Conservation (phyloP, 2,113 vertebrate genomes). For the Cariama cristata region DNA sequence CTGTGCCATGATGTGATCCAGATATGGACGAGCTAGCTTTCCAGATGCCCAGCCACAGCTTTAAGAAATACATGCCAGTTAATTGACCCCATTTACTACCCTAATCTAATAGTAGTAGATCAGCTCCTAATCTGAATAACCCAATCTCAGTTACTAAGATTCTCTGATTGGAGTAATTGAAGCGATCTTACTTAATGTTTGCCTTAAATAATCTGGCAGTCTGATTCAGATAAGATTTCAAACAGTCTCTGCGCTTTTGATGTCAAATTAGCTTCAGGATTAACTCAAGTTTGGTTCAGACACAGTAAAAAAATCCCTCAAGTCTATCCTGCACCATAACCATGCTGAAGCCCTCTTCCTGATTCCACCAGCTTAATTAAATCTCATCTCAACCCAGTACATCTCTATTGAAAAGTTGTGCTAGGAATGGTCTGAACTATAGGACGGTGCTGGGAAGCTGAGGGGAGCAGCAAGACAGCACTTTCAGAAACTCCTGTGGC, state of each 20-base stretch:
- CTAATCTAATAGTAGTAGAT: not conserved
- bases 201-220: slow-evolving; percentile 38
- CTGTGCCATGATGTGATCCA: not conserved
- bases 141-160: not conserved
- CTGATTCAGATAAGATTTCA: slow-evolving; percentile 66
- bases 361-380: not conserved
- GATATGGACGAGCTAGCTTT: not conserved
- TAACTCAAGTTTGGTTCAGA: not conserved
- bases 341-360: not conserved
- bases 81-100: not conserved
- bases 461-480: not conserved
- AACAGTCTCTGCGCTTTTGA: slow-evolving; percentile 48
- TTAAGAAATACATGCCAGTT: not conserved
- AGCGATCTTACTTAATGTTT: not conserved
- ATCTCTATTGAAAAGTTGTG: not conserved
- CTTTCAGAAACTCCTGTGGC: not conserved
- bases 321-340: not conserved
- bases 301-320: not conserved
- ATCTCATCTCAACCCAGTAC: not conserved
- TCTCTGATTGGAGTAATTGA: slow-evolving; percentile 22
- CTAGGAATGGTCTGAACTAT: not conserved
- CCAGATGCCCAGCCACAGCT: not conserved
- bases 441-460: not conserved
- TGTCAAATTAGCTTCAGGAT: slow-evolving; percentile 50
- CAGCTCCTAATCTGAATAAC: not conserved